Base-by-base conservation (phyloP, 2,888 invertebrate genomes). In the Osmoderma eremita region DNA sequence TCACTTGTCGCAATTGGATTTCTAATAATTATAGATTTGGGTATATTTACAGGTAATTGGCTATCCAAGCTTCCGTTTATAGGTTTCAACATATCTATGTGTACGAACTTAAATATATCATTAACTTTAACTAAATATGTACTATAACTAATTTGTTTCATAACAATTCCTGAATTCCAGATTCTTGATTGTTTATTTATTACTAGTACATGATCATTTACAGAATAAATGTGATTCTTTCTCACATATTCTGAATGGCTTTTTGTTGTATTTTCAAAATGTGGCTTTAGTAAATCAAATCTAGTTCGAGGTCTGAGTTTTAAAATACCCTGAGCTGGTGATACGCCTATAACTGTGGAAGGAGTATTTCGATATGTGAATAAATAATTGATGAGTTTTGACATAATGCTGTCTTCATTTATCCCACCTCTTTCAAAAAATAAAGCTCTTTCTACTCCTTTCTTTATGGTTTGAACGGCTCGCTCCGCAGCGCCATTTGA, bases 341-440 rank as follows among this genome's bases (percentile, higher is more conserved):
- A 22, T 18, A 51, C 1, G n/a, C 12, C 24, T 22, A 22, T 51
- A 24, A 51, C 12, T 22, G 49, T 15, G 2, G 20, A 51, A 17
- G 51, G 51, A 24, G 51, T 51, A 51, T 51, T 51, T 51, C 24
- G 20, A 10, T 22, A 51, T 22, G 51, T 51, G 13, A 51, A 51
- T 22, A 51, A 22, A 30, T 20, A 51, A 12, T 24, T 51, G 20
- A 51, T 22, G 12, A 51, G 30, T 51, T 22, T 51, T 24, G 13
- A 13, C 13, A 22, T 12, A 18, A 20, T 51, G 8, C 17, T 12
- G 13, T 51, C 24, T 51, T 41, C 41, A 41, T 2, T 51, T 2
- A 51, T 51, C 24, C 4, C 51, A 12, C 30, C 30, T 30, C 10
- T 30, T 51, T 22, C 13, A 13, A 51, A 22, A 51, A 51, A 22